phyloP scores from a whole-genome alignment of 2,113 vertebrate species.

The Rallus limicola region DNA sequence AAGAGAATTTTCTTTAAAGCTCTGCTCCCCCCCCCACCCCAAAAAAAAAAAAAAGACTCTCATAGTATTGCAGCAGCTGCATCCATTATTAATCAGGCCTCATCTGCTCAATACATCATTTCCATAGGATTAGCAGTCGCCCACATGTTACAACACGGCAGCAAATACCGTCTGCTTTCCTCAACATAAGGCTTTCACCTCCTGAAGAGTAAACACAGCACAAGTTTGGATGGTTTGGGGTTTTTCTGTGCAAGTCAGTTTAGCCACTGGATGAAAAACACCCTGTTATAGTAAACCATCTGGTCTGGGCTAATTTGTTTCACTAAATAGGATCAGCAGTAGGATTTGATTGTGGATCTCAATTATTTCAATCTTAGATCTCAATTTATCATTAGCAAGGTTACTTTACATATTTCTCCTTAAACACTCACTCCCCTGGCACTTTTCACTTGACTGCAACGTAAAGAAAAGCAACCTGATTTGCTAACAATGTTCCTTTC shows the following conservation, averaged over 20 bases:
- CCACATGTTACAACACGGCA: neutral
- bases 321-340: neutral
- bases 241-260: neutral
- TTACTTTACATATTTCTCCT: neutral
- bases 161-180: neutral
- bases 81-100: slow-evolving; percentile 38
- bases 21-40: too few relatives aligned
- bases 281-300: neutral
- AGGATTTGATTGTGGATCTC: neutral
- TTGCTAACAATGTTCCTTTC: neutral
- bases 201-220: neutral
- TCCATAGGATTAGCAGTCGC: neutral
- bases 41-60: neutral
- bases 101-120: neutral
- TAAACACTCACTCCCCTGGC: neutral
- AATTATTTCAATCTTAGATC: neutral
- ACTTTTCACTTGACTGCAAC: neutral
- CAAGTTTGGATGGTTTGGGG: neutral
- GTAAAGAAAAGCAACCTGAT: neutral
- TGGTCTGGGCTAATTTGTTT: too few relatives aligned
- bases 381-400: neutral
- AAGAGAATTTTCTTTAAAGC: neutral
- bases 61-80: neutral
- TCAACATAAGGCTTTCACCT: neutral
- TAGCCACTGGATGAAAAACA: neutral